Evolutionary conservation across 2,888 invertebrate genomes (phyloP).

Genomic region (Chymomyza caudatula): DNA sequence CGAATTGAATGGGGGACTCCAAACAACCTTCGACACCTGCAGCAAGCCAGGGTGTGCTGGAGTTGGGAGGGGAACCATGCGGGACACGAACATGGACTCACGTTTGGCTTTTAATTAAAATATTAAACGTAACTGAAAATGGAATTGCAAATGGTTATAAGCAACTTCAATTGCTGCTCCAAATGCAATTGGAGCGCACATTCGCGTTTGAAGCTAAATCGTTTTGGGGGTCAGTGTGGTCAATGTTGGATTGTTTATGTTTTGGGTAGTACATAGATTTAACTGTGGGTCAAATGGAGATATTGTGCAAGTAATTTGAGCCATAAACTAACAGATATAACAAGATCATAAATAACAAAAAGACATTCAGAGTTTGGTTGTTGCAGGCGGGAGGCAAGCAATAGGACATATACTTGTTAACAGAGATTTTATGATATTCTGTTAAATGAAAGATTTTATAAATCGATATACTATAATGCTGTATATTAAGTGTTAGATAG

Average conservation of each 20-base stretch:
- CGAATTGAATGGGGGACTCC: neutral
- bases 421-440: neutral
- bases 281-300: neutral
- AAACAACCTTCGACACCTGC: slow-evolving; percentile 62
- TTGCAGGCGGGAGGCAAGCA: slow-evolving; percentile 20
- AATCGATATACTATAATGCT: slow-evolving; percentile 9
- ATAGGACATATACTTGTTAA: neutral
- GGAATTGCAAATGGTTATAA: slow-evolving; percentile 25
- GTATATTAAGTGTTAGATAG: no score
- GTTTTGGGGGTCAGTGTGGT: slow-evolving; percentile 26
- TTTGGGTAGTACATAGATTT: neutral
- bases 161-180: neutral
- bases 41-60: slow-evolving; percentile 36
- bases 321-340: neutral
- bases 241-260: slow-evolving; percentile 25
- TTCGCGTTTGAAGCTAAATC: slow-evolving; percentile 12
- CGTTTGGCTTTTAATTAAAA: slow-evolving; percentile 67
- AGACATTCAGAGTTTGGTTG: slow-evolving; percentile 4
- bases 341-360: neutral
- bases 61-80: slow-evolving; percentile 41
- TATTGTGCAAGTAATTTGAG: neutral
- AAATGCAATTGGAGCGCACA: slow-evolving; percentile 27
- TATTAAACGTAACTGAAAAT: slow-evolving; percentile 67
- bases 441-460: neutral
- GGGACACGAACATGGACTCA: slow-evolving; percentile 32